Percentiles rank a stretch among this genome's conserved stretches.
Conservation (phyloP, 2,113 vertebrate species). For the Aldabrachelys gigantea region DNA sequence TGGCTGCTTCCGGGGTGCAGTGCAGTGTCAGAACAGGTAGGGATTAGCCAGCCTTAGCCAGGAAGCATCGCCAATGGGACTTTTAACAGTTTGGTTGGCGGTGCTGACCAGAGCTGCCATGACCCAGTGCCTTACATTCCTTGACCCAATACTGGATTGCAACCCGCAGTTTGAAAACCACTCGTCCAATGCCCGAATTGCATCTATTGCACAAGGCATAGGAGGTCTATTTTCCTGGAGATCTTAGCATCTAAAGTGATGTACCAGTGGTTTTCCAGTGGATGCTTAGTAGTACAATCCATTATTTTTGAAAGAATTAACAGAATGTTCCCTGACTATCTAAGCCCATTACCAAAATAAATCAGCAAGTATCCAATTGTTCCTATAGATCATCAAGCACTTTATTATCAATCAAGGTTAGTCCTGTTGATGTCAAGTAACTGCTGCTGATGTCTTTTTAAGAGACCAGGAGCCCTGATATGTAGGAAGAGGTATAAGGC, state of each 20-base stretch:
- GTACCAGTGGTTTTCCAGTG: neutral
- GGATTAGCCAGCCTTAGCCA: too few species aligned
- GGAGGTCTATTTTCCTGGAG: neutral
- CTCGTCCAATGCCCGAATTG: neutral
- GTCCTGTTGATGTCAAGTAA: slow-evolving; percentile 80
- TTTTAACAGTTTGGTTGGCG: too few species aligned
- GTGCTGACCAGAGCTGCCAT: too few species aligned
- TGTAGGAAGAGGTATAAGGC: slow-evolving; percentile 84
- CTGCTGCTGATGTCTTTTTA: slow-evolving; percentile 73
- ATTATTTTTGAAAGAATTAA: neutral
- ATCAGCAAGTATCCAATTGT: slow-evolving; percentile 81
- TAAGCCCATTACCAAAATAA: slow-evolving; percentile 61
- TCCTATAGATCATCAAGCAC: slow-evolving; percentile 82
- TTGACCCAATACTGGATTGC: too few species aligned
- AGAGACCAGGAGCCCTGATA: slow-evolving; percentile 79
- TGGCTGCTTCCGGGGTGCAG: too few species aligned
- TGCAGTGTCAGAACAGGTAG: too few species aligned
- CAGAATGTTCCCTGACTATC: neutral
- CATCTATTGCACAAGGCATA: neutral
- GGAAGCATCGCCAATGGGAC: too few species aligned
- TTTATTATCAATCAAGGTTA: slow-evolving; percentile 75
- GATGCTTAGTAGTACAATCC: neutral
- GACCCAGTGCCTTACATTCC: too few species aligned
- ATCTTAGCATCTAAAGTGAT: neutral
- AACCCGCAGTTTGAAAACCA: too few species aligned